Conservation (phyloP, 2,888 invertebrate genomes). For the Protodeltote pygarga region DNA sequence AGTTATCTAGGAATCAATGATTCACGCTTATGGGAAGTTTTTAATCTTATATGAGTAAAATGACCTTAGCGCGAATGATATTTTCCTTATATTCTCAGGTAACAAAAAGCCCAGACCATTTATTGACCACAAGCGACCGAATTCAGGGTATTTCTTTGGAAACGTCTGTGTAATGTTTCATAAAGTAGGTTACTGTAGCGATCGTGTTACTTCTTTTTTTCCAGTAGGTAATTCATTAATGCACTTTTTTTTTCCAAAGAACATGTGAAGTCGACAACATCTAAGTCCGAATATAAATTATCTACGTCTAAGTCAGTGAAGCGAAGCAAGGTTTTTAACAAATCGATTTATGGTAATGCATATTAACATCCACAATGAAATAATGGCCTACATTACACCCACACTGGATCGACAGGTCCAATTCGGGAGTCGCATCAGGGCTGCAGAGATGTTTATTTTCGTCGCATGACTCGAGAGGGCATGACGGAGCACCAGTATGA, state of each 20-base stretch:
- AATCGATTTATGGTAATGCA: constrained; percentile 31
- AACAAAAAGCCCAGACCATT: constrained; percentile 4
- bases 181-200: constrained; percentile 2
- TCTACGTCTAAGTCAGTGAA: not conserved
- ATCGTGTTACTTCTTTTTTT: too few relatives aligned
- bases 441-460: constrained; percentile 69
- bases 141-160: constrained; percentile 26
- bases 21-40: constrained; percentile 37
- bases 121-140: constrained; percentile 38
- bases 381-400: constrained; percentile 60
- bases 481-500: constrained; percentile 76
- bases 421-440: constrained; percentile 68
- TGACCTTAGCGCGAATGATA: constrained; percentile 27
- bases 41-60: constrained; percentile 13
- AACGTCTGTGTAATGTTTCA: constrained; percentile 6
- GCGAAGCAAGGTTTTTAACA: constrained; percentile 7
- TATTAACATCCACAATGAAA: constrained; percentile 45
- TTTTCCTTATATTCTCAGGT: constrained; percentile 33
- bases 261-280: not conserved
- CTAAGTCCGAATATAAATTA: not conserved
- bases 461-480: constrained; percentile 72
- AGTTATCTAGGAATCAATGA: constrained; percentile 48
- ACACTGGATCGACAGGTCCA: constrained; percentile 60
- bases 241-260: too few relatives aligned
- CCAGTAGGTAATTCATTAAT: too few relatives aligned